Evolutionary conservation across 2,888 invertebrate species (phyloP).

Genomic region (Scelioninae gen. 1): DNA sequence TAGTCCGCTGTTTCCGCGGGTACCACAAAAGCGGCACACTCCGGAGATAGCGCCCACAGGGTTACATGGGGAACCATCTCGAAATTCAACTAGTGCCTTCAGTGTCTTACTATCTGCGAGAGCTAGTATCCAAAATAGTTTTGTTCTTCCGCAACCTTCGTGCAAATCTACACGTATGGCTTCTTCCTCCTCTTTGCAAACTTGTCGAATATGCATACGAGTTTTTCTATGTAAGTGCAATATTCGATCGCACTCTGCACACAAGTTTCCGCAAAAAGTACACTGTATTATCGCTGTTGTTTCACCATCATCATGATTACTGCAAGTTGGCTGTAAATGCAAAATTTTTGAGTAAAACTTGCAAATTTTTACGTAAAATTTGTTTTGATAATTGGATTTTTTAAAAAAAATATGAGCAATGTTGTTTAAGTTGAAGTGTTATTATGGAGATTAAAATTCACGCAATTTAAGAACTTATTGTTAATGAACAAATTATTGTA

Average conservation of each 20-base stretch:
- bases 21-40: constrained; percentile 95
- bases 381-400: too few species aligned
- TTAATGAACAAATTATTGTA: constrained; percentile 1
- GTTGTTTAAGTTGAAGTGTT: too few species aligned
- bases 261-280: constrained; percentile 94
- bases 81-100: constrained; percentile 95
- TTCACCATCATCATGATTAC: constrained; percentile 98
- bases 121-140: constrained; percentile 97
- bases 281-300: constrained; percentile 97
- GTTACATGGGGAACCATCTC: constrained; percentile 88
- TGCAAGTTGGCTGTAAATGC: constrained; percentile 91
- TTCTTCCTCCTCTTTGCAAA: constrained; percentile 98
- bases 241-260: constrained; percentile 97
- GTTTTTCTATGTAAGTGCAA: constrained; percentile 96
- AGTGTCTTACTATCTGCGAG: constrained; percentile 96
- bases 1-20: constrained; percentile 91
- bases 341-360: too few species aligned
- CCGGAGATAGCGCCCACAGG: constrained; percentile 86
- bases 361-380: too few species aligned
- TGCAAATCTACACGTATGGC: constrained; percentile 98
- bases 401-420: too few species aligned
- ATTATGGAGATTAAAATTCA: too few species aligned
- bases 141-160: constrained; percentile 97
- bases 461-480: too few species aligned
- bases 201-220: constrained; percentile 93